Conservation (phyloP, 2,113 vertebrate genomes). For the Orcinus orca region DNA sequence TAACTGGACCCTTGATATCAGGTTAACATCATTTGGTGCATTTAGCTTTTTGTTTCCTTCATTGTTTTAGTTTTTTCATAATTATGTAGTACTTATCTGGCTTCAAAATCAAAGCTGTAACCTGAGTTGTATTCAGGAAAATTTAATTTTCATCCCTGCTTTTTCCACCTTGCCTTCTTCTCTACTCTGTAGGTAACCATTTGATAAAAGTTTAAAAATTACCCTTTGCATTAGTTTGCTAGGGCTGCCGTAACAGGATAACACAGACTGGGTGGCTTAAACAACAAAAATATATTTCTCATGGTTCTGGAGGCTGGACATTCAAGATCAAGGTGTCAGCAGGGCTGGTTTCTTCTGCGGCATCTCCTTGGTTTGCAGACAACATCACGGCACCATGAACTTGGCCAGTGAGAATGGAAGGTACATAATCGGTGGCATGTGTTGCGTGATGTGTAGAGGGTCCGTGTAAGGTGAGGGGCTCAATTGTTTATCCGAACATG, state of each 20-base stretch:
- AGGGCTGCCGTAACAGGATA: too few species aligned
- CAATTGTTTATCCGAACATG: background rate
- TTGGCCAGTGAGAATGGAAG: background rate
- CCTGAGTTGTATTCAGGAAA: background rate
- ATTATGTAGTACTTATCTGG: background rate
- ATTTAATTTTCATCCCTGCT: background rate
- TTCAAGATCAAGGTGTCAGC: too few species aligned
- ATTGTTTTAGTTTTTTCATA: background rate
- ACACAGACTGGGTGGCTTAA: too few species aligned
- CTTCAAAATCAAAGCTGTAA: background rate
- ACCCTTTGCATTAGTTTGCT: background rate
- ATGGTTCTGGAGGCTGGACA: too few species aligned
- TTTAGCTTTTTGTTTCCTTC: background rate
- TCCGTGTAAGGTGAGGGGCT: background rate
- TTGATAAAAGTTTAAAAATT: background rate
- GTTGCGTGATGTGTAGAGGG: background rate
- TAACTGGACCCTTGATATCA: background rate
- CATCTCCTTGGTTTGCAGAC: background rate
- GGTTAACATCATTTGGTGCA: background rate
- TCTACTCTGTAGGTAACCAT: background rate
- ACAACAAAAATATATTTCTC: too few species aligned
- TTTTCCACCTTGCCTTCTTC: background rate
- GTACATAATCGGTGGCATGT: background rate
- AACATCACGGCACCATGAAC: background rate
- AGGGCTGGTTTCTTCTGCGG: too few species aligned